Evolutionary conservation across 1,140 invertebrate species (phyloP), one percentile per base, ranked within the genome.

Genomic region (Branchinecta lynchi): DNA sequence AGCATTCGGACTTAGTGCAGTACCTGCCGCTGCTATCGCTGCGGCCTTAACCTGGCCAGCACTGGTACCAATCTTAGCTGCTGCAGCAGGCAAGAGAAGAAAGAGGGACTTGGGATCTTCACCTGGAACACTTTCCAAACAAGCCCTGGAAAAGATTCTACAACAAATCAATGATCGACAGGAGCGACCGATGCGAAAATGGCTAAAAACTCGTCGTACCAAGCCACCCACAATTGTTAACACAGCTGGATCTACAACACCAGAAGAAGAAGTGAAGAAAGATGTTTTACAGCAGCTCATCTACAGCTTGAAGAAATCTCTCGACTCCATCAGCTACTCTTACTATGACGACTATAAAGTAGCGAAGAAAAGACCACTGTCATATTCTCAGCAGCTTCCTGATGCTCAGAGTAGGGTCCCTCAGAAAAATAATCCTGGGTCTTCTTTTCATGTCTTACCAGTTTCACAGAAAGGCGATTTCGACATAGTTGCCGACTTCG

Each of bases 391-490:
- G 32, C 32, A 32, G 32, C 32, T 32, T 32, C 51, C 17, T 20
- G 17, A 20, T 6, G 17, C 17, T 60, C 51, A 60, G 17, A 20
- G 51, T 60, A 12, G 51, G 6, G 17, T 20, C 51, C 51, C 51
- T 60, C 12, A 15, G 51, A 60, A 60, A 60, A 60, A 60, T 60
- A 12, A 60, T 12, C 32, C 32, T 32, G 32, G 32, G 32, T 12
- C 51, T 12, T 68, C 68, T n/a, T 68, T 68, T 21, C 68, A 68
- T 46, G 68, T 68, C 8, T 46, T 68, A 45, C 68, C 68, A 10
- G 68, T 68, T 44, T 68, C 68, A 12, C 44, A 68, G 44, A 45
- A 12, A 7, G 68, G 45, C 7, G 68, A 68, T 43, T 46, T 45
- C 10, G 45, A 68, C 32, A 45, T 68, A 21, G 68, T 68, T n/a